Conservation (phyloP, 2,888 invertebrate species). For the Oxyteleia sp. region DNA sequence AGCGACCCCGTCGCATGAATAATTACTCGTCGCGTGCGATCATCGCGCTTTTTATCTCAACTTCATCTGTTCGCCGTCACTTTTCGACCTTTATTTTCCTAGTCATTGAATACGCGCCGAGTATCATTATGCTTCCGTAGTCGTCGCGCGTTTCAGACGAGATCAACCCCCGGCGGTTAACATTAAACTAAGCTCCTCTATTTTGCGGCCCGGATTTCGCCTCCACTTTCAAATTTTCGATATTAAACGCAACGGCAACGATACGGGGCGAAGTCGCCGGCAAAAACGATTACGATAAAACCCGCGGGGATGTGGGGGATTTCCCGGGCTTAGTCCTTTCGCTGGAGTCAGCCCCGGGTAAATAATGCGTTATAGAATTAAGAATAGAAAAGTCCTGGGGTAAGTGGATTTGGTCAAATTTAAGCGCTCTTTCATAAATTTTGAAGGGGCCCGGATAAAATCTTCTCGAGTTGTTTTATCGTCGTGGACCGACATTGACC, state of each 20-base stretch:
- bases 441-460: conserved; percentile 1
- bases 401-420: conserved; percentile 52
- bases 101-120: conserved; percentile 40
- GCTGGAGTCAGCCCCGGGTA: conserved; percentile 33
- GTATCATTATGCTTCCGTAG: conserved; percentile 15
- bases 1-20: conserved; percentile 57
- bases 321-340: conserved; percentile 15
- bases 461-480: not conserved
- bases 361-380: conserved; percentile 53
- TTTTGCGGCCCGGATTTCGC: conserved; percentile 19
- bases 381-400: conserved; percentile 41
- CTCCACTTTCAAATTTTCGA: conserved; percentile 35
- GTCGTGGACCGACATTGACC: not conserved
- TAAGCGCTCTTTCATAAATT: conserved; percentile 27
- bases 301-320: conserved; percentile 10
- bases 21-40: conserved; percentile 70
- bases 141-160: conserved; percentile 17
- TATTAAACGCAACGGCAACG: conserved; percentile 29
- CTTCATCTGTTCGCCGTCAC: conserved; percentile 47
- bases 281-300: conserved; percentile 29
- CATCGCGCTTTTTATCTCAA: conserved; percentile 52
- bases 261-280: conserved; percentile 6
- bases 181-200: conserved; percentile 20
- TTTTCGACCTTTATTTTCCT: conserved; percentile 48
- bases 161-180: conserved; percentile 38